A percentile compares a stretch with the other conserved stretches of the same genome.
These are phyloP conservation scores for Psammodynastes pulverulentus DNA, from an alignment of 2,113 vertebrate species.

Conservation along the genomic window DNA sequence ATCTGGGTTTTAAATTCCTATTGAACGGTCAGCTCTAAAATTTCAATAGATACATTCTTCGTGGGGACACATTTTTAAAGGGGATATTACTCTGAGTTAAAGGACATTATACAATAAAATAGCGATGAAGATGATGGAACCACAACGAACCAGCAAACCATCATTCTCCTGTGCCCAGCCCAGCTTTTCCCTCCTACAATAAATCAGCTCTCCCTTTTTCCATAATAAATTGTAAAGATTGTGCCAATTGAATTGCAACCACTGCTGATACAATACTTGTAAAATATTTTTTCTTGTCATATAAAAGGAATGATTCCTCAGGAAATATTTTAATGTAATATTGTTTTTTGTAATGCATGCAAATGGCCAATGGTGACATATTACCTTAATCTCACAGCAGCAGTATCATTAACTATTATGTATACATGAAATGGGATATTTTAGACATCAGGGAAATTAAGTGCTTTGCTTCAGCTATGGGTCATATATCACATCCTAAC, in stretches of 20 bases:
- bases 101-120: background rate
- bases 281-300: background rate
- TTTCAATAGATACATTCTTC: background rate
- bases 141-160: background rate
- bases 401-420: constrained; percentile 68
- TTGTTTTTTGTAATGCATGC: constrained; percentile 35
- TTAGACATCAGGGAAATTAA: constrained; percentile 45
- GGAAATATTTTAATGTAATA: background rate
- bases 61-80: background rate
- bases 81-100: background rate
- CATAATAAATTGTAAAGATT: background rate
- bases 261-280: background rate
- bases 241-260: background rate
- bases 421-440: constrained; percentile 46
- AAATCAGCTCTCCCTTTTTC: background rate
- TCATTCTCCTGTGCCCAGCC: background rate
- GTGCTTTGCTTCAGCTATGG: constrained; percentile 25
- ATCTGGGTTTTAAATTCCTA: background rate
- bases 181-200: background rate
- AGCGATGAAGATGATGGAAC: background rate
- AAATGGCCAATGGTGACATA: constrained; percentile 51
- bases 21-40: background rate
- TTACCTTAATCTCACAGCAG: constrained; percentile 55
- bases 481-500: constrained; percentile 33
- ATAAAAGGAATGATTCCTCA: background rate